These are phyloP conservation scores for Diabrotica undecimpunctata DNA, from an alignment of 1,140 invertebrate genomes.

Conservation along the genomic window DNA sequence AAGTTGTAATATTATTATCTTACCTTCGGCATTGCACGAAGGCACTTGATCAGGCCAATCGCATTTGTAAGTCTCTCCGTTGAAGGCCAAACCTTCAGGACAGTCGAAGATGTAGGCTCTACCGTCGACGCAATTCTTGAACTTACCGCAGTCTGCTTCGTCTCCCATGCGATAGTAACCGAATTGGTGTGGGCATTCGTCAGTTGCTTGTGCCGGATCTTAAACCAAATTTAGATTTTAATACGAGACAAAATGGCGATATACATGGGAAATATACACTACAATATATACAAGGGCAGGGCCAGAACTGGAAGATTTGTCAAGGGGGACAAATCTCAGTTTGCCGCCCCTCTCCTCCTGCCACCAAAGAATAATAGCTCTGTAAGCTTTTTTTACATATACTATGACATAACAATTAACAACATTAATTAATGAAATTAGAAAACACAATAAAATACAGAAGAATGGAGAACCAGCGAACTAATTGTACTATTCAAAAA, in stretches of 20 bases:
- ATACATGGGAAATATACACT: too few relatives aligned
- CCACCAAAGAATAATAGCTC: too few relatives aligned
- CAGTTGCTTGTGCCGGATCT: constrained; percentile 57
- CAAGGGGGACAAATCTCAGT: too few relatives aligned
- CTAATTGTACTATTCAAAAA: too few relatives aligned
- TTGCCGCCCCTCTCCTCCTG: too few relatives aligned
- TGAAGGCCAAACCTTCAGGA: constrained; percentile 79
- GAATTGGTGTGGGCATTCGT: constrained; percentile 80
- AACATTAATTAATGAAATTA: too few relatives aligned
- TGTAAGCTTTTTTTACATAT: too few relatives aligned
- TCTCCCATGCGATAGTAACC: constrained; percentile 77
- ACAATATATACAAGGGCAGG: too few relatives aligned
- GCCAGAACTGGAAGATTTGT: too few relatives aligned
- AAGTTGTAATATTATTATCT: not conserved
- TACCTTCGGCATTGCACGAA: constrained; percentile 74
- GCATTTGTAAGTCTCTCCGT: constrained; percentile 70
- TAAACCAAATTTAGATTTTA: not conserved
- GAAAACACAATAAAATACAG: too few relatives aligned
- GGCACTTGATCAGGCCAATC: constrained; percentile 82
- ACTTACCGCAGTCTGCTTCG: constrained; percentile 70
- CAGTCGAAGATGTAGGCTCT: constrained; percentile 51
- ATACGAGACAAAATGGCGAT: not conserved
- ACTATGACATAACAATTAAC: too few relatives aligned
- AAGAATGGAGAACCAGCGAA: too few relatives aligned
- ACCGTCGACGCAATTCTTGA: constrained; percentile 82